Evolutionary conservation across 2,888 invertebrate species (phyloP), one percentile per base, ranked within the genome.

Genomic region (Diarsia dahlii): DNA sequence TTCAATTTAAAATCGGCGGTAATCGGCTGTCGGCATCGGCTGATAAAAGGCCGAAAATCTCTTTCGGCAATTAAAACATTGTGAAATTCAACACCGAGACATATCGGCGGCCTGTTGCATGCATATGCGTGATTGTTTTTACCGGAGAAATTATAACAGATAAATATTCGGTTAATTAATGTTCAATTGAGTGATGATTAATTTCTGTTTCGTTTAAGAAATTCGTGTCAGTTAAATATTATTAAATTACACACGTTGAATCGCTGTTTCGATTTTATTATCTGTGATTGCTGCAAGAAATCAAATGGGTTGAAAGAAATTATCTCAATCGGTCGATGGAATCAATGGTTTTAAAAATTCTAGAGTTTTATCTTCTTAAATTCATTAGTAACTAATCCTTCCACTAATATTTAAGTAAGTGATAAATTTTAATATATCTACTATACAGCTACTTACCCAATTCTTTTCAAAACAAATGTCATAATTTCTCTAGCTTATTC

Each of bases 61-160:
- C 64, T 52, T 73, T 73, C 81, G 60, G 90, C 89, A 93, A 92
- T 93, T 92, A 92, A 91, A 90, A 89, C 85, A 89, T 92, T 92
- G 90, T 89, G 91, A 92, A 92, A 92, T 89, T 85, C 87, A 89
- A 91, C 89, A 88, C 84, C 80, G 74, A 82, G 84, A 86, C 85
- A 79, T 85, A 86, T 84, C 71, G 74, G 69, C 73, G 76, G 80
- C 70, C 72, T 60, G 81, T 85, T 76, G 79, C 84, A 81, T 78
- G 75, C 39, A 45, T 45, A 45, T 62, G 64, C 75, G 71, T 86
- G 86, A 87, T 89, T 91, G 87, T 89, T 87, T 85, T 83, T 85
- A 87, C 79, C 28, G 13, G 78, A 85, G 80, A 82, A 84, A 86
- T 87, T 84, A 82, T 84, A 79, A 80, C 74, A 65, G 83, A 86